Evolutionary conservation across 1,140 invertebrate species (phyloP).

Genomic region (Telenomus remus): DNA sequence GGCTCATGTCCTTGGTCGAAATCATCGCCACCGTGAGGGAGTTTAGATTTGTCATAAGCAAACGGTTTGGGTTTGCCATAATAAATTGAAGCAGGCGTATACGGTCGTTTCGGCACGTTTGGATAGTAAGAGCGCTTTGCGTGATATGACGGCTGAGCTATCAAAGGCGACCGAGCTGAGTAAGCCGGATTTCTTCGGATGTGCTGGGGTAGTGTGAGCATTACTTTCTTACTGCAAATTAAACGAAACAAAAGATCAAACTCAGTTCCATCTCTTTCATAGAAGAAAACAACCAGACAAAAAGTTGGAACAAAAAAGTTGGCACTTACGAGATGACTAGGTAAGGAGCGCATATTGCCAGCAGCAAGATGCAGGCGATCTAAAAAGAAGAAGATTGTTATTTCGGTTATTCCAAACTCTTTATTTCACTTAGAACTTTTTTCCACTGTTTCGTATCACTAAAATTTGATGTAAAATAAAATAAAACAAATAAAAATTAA

Average conservation of each 20-base stretch:
- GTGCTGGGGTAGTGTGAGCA: conserved; percentile 62
- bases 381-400: conserved; percentile 37
- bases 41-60: conserved; percentile 31
- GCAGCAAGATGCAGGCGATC: conserved; percentile 57
- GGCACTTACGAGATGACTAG: conserved; percentile 60
- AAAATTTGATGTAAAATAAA: too few species aligned
- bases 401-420: neutral
- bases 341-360: conserved; percentile 53
- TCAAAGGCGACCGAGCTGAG: conserved; percentile 35
- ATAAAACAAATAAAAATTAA: too few species aligned
- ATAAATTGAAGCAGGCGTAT: conserved; percentile 16
- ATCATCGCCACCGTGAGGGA: conserved; percentile 62
- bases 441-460: too few species aligned
- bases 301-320: too few species aligned
- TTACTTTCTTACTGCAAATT: conserved; percentile 59
- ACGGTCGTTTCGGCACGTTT: conserved; percentile 27
- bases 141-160: conserved; percentile 27
- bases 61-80: conserved; percentile 33
- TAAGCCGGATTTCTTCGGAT: conserved; percentile 55
- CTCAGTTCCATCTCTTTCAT: too few species aligned
- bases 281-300: too few species aligned
- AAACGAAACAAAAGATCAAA: neutral
- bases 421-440: too few species aligned
- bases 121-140: conserved; percentile 37
- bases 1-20: conserved; percentile 64